Base-by-base conservation (phyloP, 2,113 vertebrate species). In the Pseudorectes ferrugineus region DNA sequence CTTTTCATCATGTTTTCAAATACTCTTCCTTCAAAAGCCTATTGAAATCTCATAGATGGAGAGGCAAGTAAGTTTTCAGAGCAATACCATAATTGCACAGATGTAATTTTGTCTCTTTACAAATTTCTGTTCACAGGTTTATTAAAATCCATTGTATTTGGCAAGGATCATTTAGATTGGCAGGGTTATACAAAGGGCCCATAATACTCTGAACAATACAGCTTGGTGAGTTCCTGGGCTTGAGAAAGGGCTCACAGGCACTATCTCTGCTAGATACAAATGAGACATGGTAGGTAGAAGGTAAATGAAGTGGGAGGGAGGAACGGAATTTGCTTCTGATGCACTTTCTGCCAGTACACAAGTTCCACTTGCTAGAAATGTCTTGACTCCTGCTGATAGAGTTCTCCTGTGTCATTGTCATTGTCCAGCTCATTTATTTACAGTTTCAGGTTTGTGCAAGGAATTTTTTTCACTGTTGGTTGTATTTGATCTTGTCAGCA, bases 141-240 rank as follows among this genome's bases (percentile, higher is more conserved):
- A 79, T 92, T 96, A 84, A 94, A 87, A 91, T 75, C 84, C 83
- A 87, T 77, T 94, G 48, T 88, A 46, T 86, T 87, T 95, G 75
- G 29, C 61, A 75, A 83, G 70, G 43, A 80, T 74, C 49, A 5
- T 61, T 94, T 89, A 88, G 57, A 91, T 76, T 85, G 62, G 63
- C 68, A 80, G 75, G 45, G 40, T 75, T 86, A 54, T 51, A 71
- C 68, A 78, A 90, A 68, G 35, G 83, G 26, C 63, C 63, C 35
- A 1, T 57, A 83, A 45, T 78, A 49, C n/a, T 85, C 62, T 46
- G 33, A 94, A 88, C n/a, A 94, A 31, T 51, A 35, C 11, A 59
- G 45, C 49, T 67, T 51, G 49, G 66, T 10, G 28, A 40, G 62
- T 80, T 94, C 72, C 59, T 70, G 74, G 42, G 71, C 45, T 92